phyloP scores from a whole-genome alignment of 2,888 invertebrate species.

The Corythucha ciliata region DNA sequence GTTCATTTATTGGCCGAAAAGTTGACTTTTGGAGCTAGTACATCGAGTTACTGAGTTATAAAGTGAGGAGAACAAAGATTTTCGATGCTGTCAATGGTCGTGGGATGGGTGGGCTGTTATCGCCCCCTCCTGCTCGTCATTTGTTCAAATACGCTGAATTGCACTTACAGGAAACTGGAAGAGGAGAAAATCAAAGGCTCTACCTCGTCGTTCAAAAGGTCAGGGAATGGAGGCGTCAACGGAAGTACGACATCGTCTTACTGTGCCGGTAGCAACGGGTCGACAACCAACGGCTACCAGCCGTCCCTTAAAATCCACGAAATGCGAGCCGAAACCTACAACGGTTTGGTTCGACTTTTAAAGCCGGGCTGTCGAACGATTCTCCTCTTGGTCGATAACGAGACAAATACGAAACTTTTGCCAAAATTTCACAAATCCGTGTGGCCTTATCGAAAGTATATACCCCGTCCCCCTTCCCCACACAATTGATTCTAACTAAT shows the following conservation, averaged over 20 bases:
- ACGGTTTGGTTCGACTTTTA: slow-evolving; percentile 74
- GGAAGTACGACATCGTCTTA: not conserved
- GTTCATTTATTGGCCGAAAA: no score
- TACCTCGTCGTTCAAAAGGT: no score
- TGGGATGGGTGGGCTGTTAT: no score
- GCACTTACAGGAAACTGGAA: slow-evolving; percentile 48
- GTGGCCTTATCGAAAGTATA: slow-evolving; percentile 88
- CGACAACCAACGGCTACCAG: slow-evolving; percentile 35
- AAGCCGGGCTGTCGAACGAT: slow-evolving; percentile 94
- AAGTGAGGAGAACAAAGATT: no score
- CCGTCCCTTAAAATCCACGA: slow-evolving; percentile 81
- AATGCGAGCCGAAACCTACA: slow-evolving; percentile 87
- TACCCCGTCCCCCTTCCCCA: not conserved
- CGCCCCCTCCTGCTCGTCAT: no score
- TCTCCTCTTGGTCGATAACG: slow-evolving; percentile 78
- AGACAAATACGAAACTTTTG: slow-evolving; percentile 74
- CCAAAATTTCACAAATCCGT: slow-evolving; percentile 87
- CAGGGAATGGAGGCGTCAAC: slow-evolving; percentile 39
- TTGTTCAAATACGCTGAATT: not conserved
- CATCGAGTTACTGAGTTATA: no score
- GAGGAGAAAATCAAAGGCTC: slow-evolving; percentile 48
- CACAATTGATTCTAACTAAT: not conserved
- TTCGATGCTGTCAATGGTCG: no score
- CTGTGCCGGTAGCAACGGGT: slow-evolving; percentile 11
- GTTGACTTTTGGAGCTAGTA: no score